Conservation (phyloP, 2,113 vertebrate species). For the pig (Sus scrofa) region DNA sequence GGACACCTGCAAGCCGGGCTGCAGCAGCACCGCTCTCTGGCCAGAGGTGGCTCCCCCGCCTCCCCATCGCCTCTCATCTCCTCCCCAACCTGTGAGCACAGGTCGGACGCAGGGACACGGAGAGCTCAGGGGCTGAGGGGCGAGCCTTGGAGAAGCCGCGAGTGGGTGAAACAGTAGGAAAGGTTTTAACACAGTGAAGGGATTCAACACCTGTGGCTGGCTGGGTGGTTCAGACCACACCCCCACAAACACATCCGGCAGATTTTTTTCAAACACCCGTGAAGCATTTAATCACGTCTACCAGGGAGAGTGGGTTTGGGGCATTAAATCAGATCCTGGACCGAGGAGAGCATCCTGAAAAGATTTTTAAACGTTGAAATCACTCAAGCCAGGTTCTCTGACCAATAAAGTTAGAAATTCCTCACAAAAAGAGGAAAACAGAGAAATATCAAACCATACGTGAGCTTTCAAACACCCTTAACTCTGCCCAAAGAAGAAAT, state of each 20-base stretch:
- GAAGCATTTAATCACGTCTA: background rate
- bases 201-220: background rate
- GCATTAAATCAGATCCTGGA: background rate
- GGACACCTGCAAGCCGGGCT: background rate
- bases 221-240: rapidly evolving
- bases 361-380: background rate
- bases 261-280: background rate
- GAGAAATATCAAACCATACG: background rate
- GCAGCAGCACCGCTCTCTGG: rapidly evolving
- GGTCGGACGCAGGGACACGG: background rate
- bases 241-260: background rate
- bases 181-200: rapidly evolving
- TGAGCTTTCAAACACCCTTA: background rate
- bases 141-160: background rate
- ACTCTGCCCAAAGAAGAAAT: background rate
- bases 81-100: background rate
- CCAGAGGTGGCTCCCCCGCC: background rate
- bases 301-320: no score
- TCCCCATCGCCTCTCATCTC: no score
- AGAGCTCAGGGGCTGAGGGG: background rate
- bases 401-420: background rate
- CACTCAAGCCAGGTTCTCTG: background rate
- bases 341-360: background rate
- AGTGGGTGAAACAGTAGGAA: no score
- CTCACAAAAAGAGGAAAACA: background rate